Base-by-base conservation (phyloP, 2,113 vertebrate genomes). In the Nannobrachium achirus region DNA sequence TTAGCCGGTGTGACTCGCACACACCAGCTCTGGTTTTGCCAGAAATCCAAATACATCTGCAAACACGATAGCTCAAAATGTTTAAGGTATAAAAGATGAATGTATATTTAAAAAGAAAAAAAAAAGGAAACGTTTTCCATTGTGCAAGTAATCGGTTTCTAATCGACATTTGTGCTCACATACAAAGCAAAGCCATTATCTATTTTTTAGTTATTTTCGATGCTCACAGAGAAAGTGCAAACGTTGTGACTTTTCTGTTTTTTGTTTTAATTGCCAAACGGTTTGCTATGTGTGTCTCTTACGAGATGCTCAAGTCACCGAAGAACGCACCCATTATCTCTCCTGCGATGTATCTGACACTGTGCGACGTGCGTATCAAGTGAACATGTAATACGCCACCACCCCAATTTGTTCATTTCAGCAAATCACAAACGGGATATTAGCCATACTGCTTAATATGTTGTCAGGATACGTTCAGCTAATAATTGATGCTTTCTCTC, bases 391-490 rank as follows among this genome's bases (percentile, higher is more conserved):
- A n/a, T n/a, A n/a, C n/a, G 16, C 16, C 1, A 60, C 1, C 18
- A 45, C 20, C 66, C 64, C 6, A 11, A n/a, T n/a, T 13, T 20
- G 57, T 82, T 68, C 49, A 19, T 20, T 52, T 52, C 0, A 71
- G 66, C 68, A 68, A 73, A 42, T 52, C 66, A 13, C 70, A 70
- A 56, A 52, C 63, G 78, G 83, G 81, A 90, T 87, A 80, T 85
- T 74, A 90, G 85, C 86, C 83, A 88, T 86, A 86, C 82, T 72
- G 74, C 83, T 82, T 85, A 56, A 59, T 70, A 33, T 33, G 53
- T 71, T 71, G 38, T 75, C 69, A 53, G 67, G 52, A 68, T 60
- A 61, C 70, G 72, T 79, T 49, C 45, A 70, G 66, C 71, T 71
- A 51, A 81, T 69, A 57, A 25, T 25, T 67, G 72, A 72, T 56